These are phyloP conservation scores for Agonopterix subpropinquella DNA, from an alignment of 2,888 invertebrate genomes.

Conservation along the genomic window DNA sequence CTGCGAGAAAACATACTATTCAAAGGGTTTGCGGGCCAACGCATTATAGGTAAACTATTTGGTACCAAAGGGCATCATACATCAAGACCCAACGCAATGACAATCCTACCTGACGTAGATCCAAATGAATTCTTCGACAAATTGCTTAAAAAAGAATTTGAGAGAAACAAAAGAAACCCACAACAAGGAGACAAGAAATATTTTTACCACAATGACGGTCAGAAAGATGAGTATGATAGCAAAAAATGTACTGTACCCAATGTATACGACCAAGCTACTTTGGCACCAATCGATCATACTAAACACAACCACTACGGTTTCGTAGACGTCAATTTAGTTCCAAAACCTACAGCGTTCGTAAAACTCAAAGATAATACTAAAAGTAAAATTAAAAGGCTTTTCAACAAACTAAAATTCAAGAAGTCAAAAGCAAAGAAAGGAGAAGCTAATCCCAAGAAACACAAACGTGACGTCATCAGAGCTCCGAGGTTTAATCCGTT, in stretches of 20 bases:
- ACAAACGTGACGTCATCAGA: slow-evolving; percentile 18
- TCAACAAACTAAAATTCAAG: slow-evolving; percentile 26
- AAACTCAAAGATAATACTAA: slow-evolving; percentile 19
- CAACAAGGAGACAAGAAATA: not conserved
- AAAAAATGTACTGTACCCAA: not conserved
- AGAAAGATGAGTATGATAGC: not conserved
- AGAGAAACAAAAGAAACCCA: not conserved
- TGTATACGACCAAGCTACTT: slow-evolving; percentile 1
- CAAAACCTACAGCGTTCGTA: slow-evolving; percentile 29
- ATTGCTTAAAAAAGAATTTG: not conserved
- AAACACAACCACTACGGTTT: slow-evolving; percentile 22
- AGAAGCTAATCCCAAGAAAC: slow-evolving; percentile 13
- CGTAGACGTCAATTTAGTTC: slow-evolving; percentile 30
- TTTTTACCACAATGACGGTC: not conserved
- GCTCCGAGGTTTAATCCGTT: slow-evolving; percentile 37
- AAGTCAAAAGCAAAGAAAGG: slow-evolving; percentile 12
- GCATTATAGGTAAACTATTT: too few species aligned
- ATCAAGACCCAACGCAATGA: too few species aligned
- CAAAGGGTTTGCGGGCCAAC: too few species aligned
- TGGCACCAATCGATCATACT: slow-evolving; percentile 2
- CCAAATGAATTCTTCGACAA: too few species aligned
- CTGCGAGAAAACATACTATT: too few species aligned
- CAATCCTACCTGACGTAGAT: too few species aligned
- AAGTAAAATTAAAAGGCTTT: slow-evolving; percentile 20
- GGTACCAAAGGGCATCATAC: too few species aligned